Evolutionary conservation across 2,888 invertebrate genomes (phyloP), one percentile per base, ranked within the genome.

Genomic region (Frankliniella intonsa): DNA sequence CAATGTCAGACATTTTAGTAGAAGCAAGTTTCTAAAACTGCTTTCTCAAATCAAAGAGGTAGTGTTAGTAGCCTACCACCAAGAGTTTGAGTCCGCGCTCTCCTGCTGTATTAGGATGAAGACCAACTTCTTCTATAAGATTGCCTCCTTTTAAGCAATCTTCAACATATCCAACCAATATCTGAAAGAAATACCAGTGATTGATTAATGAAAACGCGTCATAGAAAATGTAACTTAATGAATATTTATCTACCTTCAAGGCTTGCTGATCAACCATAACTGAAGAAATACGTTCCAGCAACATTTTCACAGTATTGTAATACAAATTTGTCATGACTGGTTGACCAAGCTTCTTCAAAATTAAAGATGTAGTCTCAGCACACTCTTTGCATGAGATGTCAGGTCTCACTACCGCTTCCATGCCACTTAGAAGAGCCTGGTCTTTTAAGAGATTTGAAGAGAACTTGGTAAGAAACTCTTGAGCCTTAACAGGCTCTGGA

Each of bases 191-290:
- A 80, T 81, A 50, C 81, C 27, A 76, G 55, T 12, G n/a, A 80
- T 80, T 62, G 50, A 83, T 62, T 69, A 80, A 22, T 0, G 51
- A n/a, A 38, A 50, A 10, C 7, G 55, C 8, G 3, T 55, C 12
- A 50, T 22, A 50, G 25, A 82, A 81, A 83, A 25, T 50, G n/a
- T 62, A 81, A 27, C 8, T 50, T 19, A n/a, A 79, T 19, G 12
- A 19, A 10, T 62, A 69, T 80, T 81, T 65, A 82, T 84, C 85
- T 86, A 95, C 92, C 84, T 93, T 92, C 85, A 98, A 91, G 0
- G 97, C 94, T 84, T 94, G 94, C 86, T 94, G 94, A 87, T 99
- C 99, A 17, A 99, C 95, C 95, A 98, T 96, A 9, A 99, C 97
- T 0, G 97, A 97, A 84, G 97, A 97, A 19, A 97, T 95, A 83